These are phyloP conservation scores for Phengaris alcon DNA, from an alignment of 2,888 invertebrate genomes.

Conservation along the genomic window DNA sequence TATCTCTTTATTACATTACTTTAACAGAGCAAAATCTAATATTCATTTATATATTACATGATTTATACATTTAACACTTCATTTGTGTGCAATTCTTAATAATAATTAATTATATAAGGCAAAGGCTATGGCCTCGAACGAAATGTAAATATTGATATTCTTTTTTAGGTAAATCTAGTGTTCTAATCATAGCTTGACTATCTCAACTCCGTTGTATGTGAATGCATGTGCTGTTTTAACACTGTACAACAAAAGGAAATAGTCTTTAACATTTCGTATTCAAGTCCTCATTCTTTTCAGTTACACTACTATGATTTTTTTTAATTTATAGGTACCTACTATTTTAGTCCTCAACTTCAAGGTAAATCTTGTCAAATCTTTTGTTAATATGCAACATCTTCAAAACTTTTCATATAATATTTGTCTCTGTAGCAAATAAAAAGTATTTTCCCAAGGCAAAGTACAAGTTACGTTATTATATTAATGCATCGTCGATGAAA, in stretches of 20 bases:
- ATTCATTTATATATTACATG: constrained; percentile 4
- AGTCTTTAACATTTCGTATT: background rate
- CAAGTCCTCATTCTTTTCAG: background rate
- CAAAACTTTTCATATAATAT: background rate
- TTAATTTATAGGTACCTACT: background rate
- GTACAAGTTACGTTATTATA: background rate
- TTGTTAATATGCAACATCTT: background rate
- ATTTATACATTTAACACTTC: background rate
- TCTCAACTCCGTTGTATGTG: constrained; percentile 58
- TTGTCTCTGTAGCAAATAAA: background rate
- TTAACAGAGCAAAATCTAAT: background rate
- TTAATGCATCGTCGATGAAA: background rate
- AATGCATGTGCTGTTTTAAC: constrained; percentile 27
- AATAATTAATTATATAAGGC: constrained; percentile 25
- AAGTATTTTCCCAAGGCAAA: background rate
- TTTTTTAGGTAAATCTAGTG: constrained; percentile 69
- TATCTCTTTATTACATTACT: constrained; percentile 17
- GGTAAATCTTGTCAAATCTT: background rate
- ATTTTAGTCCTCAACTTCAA: background rate
- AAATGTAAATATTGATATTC: constrained; percentile 39
- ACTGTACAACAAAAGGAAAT: background rate
- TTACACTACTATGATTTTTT: background rate
- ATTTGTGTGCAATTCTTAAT: constrained; percentile 21
- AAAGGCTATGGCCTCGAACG: constrained; percentile 33
- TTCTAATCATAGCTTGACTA: constrained; percentile 64